Percentiles rank a stretch among this genome's conserved stretches.
Evolutionary conservation across 92 coral and sea anemone species (phyloP).

Genomic region (Umimayanthus kanabou): DNA sequence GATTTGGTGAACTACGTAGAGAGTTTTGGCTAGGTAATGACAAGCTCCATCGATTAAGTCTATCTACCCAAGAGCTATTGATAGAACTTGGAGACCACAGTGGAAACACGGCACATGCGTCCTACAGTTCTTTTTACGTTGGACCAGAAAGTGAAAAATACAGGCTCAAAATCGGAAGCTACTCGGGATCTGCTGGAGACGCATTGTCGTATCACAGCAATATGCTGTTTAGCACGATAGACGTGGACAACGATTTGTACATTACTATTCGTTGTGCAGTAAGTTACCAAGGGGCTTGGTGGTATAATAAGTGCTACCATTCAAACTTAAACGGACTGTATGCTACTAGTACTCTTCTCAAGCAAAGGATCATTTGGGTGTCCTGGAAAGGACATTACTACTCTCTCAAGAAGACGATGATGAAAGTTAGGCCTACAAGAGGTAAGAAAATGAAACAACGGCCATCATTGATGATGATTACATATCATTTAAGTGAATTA

Average conservation of each 20-base stretch:
- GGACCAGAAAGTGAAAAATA: conserved; percentile 51
- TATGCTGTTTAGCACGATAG: conserved; percentile 52
- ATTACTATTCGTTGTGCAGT: conserved; percentile 2
- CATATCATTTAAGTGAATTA: no score
- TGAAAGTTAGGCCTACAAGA: conserved; percentile 50
- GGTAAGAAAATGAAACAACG: not conserved
- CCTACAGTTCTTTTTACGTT: conserved; percentile 25
- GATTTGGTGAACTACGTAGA: conserved; percentile 41
- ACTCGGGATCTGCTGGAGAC: conserved; percentile 32
- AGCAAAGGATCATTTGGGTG: conserved; percentile 32
- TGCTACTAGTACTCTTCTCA: not conserved
- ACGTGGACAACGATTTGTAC: conserved; percentile 45
- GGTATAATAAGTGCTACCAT: conserved; percentile 48
- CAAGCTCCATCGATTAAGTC: conserved; percentile 37
- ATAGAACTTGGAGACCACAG: conserved; percentile 22
- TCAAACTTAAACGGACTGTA: conserved; percentile 61
- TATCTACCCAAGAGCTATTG: conserved; percentile 18
- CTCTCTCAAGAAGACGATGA: conserved; percentile 41
- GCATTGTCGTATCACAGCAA: conserved; percentile 33
- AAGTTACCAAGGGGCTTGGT: conserved; percentile 43
- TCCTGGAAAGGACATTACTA: conserved; percentile 8
- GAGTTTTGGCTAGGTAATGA: conserved; percentile 62
- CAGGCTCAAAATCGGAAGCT: conserved; percentile 13
- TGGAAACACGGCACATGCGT: conserved; percentile 17
- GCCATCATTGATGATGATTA: not conserved